These are phyloP conservation scores for Ambastaia sidthimunki DNA, from an alignment of 2,797 vertebrate species.

Conservation along the genomic window DNA sequence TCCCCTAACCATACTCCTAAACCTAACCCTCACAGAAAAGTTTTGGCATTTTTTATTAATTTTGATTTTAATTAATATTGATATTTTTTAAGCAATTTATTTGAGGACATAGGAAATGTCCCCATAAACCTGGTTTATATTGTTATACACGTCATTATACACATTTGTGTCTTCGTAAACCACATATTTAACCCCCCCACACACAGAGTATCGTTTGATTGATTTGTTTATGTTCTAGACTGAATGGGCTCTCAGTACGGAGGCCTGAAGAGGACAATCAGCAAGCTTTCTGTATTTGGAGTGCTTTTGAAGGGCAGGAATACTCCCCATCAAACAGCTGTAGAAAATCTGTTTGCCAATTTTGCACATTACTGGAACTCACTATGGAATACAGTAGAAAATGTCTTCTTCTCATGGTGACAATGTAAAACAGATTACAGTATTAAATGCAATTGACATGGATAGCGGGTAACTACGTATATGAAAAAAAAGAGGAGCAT, in stretches of 20 bases:
- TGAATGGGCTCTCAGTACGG: constrained; percentile 61
- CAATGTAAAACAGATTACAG: constrained; percentile 15
- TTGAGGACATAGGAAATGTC: too few relatives aligned
- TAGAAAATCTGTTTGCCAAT: constrained; percentile 14
- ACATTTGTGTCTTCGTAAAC: too few relatives aligned
- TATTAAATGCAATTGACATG: constrained; percentile 23
- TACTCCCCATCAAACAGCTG: constrained; percentile 47
- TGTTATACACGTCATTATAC: too few relatives aligned
- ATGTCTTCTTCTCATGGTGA: constrained; percentile 26
- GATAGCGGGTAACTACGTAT: neutral
- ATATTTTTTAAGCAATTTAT: too few relatives aligned
- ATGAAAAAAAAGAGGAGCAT: neutral
- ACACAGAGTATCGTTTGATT: constrained; percentile 59
- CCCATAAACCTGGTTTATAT: too few relatives aligned
- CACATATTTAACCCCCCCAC: neutral
- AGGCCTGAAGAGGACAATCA: constrained; percentile 63
- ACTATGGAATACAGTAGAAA: neutral
- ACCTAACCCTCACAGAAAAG: too few relatives aligned
- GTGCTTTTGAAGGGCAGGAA: constrained; percentile 55
- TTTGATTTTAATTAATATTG: too few relatives aligned
- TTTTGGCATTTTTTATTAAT: neutral
- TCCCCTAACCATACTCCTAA: too few relatives aligned
- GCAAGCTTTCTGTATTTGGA: constrained; percentile 47
- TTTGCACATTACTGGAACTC: constrained; percentile 20
- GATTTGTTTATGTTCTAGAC: constrained; percentile 63